Evolutionary conservation across 2,888 invertebrate genomes (phyloP).

Genomic region (Rhaphigaster nebulosa): DNA sequence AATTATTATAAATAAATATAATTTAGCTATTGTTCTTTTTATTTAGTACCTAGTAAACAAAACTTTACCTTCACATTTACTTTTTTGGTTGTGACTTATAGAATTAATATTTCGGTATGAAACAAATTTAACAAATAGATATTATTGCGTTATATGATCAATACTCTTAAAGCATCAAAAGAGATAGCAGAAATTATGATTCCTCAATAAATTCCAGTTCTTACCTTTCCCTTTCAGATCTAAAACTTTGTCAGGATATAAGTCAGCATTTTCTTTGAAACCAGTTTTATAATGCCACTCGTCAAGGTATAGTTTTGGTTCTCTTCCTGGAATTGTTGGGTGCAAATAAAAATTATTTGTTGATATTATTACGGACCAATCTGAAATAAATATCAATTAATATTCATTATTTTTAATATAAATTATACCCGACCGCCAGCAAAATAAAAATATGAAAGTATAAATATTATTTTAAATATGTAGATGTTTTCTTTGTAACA

Average conservation of each 20-base stretch:
- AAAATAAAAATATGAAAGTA: not conserved
- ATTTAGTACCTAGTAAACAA: not conserved
- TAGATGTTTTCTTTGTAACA: not conserved
- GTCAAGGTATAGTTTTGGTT: constrained; percentile 60
- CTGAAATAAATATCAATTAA: constrained; percentile 51
- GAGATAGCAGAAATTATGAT: not conserved
- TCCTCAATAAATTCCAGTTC: not conserved
- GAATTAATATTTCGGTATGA: not conserved
- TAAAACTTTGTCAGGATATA: constrained; percentile 72
- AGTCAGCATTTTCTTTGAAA: constrained; percentile 65
- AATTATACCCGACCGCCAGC: not conserved
- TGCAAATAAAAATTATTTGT: constrained; percentile 62
- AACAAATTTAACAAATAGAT: not conserved
- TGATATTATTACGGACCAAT: constrained; percentile 59
- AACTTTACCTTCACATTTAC: not conserved
- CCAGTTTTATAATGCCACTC: constrained; percentile 59
- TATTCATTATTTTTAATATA: not conserved
- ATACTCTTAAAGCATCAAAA: not conserved
- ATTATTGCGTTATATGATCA: not conserved
- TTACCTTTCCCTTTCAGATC: constrained; percentile 70
- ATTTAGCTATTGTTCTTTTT: not conserved
- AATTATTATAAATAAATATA: no score
- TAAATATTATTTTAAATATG: not conserved
- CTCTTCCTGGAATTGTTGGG: constrained; percentile 44
- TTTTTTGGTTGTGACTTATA: no score